A percentile compares a stretch with the other conserved stretches of the same genome.
phyloP scores from a whole-genome alignment of 2,797 vertebrate species.

The Rhinatrema bivittatum region DNA sequence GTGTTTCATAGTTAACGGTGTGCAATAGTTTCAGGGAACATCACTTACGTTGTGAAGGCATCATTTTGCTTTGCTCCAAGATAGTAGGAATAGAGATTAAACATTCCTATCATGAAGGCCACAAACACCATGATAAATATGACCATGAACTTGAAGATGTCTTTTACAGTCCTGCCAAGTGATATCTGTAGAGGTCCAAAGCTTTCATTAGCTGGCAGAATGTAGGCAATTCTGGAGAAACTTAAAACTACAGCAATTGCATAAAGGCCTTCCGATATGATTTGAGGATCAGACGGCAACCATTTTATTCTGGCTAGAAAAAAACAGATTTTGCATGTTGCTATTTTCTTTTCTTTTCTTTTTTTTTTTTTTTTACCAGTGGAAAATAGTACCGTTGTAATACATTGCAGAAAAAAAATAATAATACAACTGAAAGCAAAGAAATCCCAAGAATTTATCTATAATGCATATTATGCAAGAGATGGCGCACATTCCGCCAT shows the following conservation, averaged over 20 bases:
- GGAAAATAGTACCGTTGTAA: too few species aligned
- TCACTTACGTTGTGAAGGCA: conserved; percentile 93
- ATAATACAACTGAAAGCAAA: too few species aligned
- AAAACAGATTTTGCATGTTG: too few species aligned
- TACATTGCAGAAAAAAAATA: too few species aligned
- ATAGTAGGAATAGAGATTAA: conserved; percentile 97
- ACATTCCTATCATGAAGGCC: conserved; percentile 99
- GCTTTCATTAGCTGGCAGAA: conserved; percentile 95
- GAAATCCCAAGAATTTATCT: too few species aligned
- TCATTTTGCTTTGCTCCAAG: conserved; percentile 92
- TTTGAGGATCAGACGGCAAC: conserved; percentile 91
- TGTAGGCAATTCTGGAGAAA: conserved; percentile 96
- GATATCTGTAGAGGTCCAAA: conserved; percentile 98
- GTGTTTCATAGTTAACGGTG: too few species aligned
- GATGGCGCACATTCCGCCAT: too few species aligned
- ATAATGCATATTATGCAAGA: too few species aligned
- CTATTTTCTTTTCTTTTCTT: too few species aligned
- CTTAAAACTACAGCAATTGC: conserved; percentile 94
- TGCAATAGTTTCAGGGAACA: not conserved
- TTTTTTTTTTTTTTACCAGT: too few species aligned
- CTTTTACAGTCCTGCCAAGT: conserved; percentile 91
- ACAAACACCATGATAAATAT: conserved; percentile 97
- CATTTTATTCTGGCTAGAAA: conserved; percentile 84
- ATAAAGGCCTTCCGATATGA: conserved; percentile 93
- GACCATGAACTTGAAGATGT: conserved; percentile 99